Percentiles rank a stretch among this genome's conserved stretches.
These are phyloP conservation scores for Metellina segmentata DNA, from an alignment of 2,888 invertebrate genomes.

Conservation along the genomic window DNA sequence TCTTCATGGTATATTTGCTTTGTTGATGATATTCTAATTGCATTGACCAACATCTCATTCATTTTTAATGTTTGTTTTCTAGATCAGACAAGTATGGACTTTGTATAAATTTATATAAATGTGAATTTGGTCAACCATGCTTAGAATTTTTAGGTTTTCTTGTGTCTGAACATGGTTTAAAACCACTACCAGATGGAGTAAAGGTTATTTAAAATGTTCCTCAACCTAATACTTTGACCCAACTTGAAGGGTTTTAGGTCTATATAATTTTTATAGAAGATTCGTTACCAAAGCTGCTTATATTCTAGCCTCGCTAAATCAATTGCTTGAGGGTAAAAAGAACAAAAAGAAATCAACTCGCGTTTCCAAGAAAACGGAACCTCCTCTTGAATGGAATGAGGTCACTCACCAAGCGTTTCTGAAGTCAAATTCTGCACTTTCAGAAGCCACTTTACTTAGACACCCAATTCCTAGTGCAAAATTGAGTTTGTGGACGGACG, in stretches of 20 bases:
- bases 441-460: not conserved
- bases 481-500: not conserved
- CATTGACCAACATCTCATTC: conserved; percentile 5
- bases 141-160: too few relatives aligned
- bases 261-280: too few relatives aligned
- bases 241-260: too few relatives aligned
- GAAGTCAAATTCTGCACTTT: not conserved
- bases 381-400: too few relatives aligned
- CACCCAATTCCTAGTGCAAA: conserved; percentile 5
- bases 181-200: too few relatives aligned
- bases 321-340: not conserved
- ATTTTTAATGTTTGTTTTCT: conserved; percentile 44
- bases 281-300: not conserved
- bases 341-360: too few relatives aligned
- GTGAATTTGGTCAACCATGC: too few relatives aligned
- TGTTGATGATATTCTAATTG: conserved; percentile 9
- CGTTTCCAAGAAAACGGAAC: too few relatives aligned
- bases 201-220: conserved; percentile 59
- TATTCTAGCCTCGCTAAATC: not conserved
- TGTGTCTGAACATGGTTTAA: too few relatives aligned
- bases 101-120: too few relatives aligned
- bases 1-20: conserved; percentile 23
- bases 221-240: too few relatives aligned
- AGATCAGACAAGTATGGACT: too few relatives aligned
- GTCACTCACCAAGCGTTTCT: not conserved